Evolutionary conservation across 2,888 invertebrate genomes (phyloP), one percentile per base, ranked within the genome.

Genomic region (Drosophila anomelani): DNA sequence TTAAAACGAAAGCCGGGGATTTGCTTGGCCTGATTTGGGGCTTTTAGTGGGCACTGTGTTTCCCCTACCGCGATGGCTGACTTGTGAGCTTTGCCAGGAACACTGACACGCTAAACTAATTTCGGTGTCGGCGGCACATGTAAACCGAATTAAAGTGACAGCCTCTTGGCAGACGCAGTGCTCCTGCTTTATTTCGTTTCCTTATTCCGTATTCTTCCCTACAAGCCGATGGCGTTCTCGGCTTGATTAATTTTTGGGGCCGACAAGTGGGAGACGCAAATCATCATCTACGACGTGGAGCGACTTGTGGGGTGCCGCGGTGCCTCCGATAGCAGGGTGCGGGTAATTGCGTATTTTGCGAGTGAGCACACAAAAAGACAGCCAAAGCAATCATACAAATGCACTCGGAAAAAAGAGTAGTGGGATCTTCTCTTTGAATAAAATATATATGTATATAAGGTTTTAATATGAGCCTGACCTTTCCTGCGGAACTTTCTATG

Each of bases 91-190:
- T 49, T 75, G 59, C 66, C 69, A 63, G 79, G 4, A 72, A 82
- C 80, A 82, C 80, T 87, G 79, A 85, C 87, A 80, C 74, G 81
- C 75, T 81, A 85, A 85, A 87, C 87, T 85, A 87, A 85, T 85
- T 85, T 76, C 67, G 80, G 73, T 80, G 85, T 85, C 80, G 82
- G 73, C 78, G 75, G 82, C 80, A 81, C 85, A 86, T 85, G 81
- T 85, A 76, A 73, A 76, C 72, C 58, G 69, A 75, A 66, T 76
- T 81, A 71, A 66, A 81, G 63, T 74, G 80, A 80, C 82, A 75
- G 71, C 47, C 74, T 57, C 46, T 51, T 41, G 53, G 68, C 51
- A 55, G 58, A 68, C 66, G 62, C 70, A 57, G 10, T 36, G 36
- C 51, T 53, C 51, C 34, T 15, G 32, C 61, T 63, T 20, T 20